These are phyloP conservation scores for Drosophila insularis DNA, from an alignment of 1,140 invertebrate species.

Conservation along the genomic window DNA sequence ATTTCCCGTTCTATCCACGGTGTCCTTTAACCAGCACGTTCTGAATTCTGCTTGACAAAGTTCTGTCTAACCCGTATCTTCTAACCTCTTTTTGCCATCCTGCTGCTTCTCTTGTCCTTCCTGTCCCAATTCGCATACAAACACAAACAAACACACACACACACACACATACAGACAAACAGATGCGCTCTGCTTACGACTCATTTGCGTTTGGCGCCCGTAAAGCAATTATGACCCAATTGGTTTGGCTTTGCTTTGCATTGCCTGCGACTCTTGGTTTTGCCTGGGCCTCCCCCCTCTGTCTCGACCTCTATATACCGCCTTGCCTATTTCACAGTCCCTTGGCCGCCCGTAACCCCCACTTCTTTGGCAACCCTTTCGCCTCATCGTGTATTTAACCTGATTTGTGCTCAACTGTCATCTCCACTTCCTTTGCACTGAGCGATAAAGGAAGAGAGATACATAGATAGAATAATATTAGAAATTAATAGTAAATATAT, in stretches of 20 bases:
- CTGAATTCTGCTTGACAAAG: slow-evolving; percentile 8
- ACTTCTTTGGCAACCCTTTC: slow-evolving; percentile 2
- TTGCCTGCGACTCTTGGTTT: slow-evolving; percentile 13
- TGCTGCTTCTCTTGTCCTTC: slow-evolving; percentile 7
- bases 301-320: not conserved
- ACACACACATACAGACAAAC: slow-evolving; percentile 1
- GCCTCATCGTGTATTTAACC: slow-evolving; percentile 68
- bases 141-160: not conserved
- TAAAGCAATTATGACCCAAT: slow-evolving; percentile 80
- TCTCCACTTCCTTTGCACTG: slow-evolving; percentile 36
- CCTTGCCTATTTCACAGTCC: slow-evolving; percentile 6
- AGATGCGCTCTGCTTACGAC: slow-evolving; percentile 61
- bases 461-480: not conserved
- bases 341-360: slow-evolving; percentile 6
- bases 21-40: slow-evolving; percentile 4
- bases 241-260: slow-evolving; percentile 67
- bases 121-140: slow-evolving; percentile 2
- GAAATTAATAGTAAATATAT: not conserved
- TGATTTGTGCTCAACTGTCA: slow-evolving; percentile 64
- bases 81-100: slow-evolving; percentile 1
- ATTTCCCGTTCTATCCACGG: not conserved
- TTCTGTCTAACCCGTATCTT: slow-evolving; percentile 5
- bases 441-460: not conserved
- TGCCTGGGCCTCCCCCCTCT: not conserved
- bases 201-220: slow-evolving; percentile 75